Evolutionary conservation across 2,888 invertebrate species (phyloP).

Genomic region (Ferdinandea cuprea): DNA sequence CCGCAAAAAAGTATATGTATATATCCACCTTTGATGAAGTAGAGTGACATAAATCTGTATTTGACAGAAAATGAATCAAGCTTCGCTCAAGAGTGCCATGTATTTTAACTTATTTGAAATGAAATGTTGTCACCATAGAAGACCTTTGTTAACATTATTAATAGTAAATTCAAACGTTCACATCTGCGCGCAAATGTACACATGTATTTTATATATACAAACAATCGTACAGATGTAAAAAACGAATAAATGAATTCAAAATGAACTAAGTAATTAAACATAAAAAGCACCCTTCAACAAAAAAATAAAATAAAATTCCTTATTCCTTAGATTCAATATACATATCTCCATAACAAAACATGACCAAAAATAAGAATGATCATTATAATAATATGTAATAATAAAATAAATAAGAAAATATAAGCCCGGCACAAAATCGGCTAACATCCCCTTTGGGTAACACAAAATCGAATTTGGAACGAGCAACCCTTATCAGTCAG

Average conservation of each 20-base stretch:
- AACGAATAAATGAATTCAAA: slow-evolving; percentile 70
- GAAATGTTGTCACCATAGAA: too few relatives aligned
- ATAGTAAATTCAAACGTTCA: too few relatives aligned
- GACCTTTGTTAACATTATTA: background rate
- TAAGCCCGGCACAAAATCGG: slow-evolving; percentile 28
- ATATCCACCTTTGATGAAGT: too few relatives aligned
- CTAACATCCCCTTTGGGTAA: slow-evolving; percentile 53
- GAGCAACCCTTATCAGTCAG: slow-evolving; percentile 65
- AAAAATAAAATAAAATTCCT: slow-evolving; percentile 10
- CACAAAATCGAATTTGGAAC: slow-evolving; percentile 56
- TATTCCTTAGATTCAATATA: slow-evolving; percentile 10
- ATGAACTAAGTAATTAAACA: slow-evolving; percentile 68
- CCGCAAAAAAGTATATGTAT: too few relatives aligned
- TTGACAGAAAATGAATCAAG: too few relatives aligned
- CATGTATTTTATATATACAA: slow-evolving; percentile 21
- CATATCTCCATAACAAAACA: background rate
- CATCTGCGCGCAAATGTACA: slow-evolving; percentile 2
- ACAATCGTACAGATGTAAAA: slow-evolving; percentile 59
- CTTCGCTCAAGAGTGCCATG: too few relatives aligned
- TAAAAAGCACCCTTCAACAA: slow-evolving; percentile 46
- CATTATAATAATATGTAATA: slow-evolving; percentile 69
- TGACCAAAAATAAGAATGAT: slow-evolving; percentile 58
- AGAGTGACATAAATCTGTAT: too few relatives aligned
- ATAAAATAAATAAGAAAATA: slow-evolving; percentile 70
- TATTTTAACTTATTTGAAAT: too few relatives aligned